A percentile compares a stretch with the other conserved stretches of the same genome.
These are phyloP conservation scores for Zelostemma sp. DNA, from an alignment of 1,140 invertebrate genomes.

Conservation along the genomic window DNA sequence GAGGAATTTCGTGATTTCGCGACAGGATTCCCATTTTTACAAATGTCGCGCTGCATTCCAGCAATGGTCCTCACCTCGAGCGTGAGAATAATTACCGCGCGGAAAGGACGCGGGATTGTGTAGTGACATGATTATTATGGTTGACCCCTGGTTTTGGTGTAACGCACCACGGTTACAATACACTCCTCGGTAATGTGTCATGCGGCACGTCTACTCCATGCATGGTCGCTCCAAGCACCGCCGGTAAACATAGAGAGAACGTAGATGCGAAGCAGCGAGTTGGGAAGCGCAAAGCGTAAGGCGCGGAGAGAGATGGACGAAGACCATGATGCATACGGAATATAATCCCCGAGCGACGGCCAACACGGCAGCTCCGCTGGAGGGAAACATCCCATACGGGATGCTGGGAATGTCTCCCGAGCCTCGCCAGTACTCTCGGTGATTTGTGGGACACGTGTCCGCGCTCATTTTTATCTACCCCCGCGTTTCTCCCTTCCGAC, in stretches of 20 bases:
- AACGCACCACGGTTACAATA: conserved; percentile 56
- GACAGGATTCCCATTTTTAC: not conserved
- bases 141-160: conserved; percentile 49
- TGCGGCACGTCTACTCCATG: conserved; percentile 56
- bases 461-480: conserved; percentile 43
- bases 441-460: conserved; percentile 48
- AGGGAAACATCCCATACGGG: conserved; percentile 15
- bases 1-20: not conserved
- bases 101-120: conserved; percentile 42
- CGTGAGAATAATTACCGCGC: conserved; percentile 40
- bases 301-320: conserved; percentile 37
- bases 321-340: conserved; percentile 15
- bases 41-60: not conserved
- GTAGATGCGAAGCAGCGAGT: conserved; percentile 42
- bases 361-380: conserved; percentile 6
- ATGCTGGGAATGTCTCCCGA: conserved; percentile 29
- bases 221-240: conserved; percentile 34
- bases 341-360: conserved; percentile 8
- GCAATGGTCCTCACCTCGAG: conserved; percentile 14
- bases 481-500: conserved; percentile 24
- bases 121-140: conserved; percentile 64
- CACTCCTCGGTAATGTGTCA: conserved; percentile 58
- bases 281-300: conserved; percentile 25
- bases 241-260: conserved; percentile 34
- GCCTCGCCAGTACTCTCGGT: conserved; percentile 32